Evolutionary conservation across 2,888 invertebrate species (phyloP), one percentile per base, ranked within the genome.

Genomic region (Epinotia nisella): DNA sequence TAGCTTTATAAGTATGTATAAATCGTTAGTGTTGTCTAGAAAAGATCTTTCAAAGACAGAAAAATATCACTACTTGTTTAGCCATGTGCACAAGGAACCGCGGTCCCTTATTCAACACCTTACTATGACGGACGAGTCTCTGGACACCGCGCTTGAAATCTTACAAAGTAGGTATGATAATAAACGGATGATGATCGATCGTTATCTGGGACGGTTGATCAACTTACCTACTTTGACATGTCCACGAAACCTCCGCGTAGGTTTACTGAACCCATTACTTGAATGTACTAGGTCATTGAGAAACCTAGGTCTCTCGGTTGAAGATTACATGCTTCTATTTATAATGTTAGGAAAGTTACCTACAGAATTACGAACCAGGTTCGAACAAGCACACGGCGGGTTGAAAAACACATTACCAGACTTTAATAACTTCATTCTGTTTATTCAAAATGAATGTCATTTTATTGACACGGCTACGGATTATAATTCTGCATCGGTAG

Each of bases 361-460:
- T n/a, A 35, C 29, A 7, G 64, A 51, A 2, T 17, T 64, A 11
- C 53, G 35, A 64, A 64, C 53, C 3, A 24, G 64, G 13, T 64
- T 64, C 35, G 64, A 64, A 64, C 35, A 64, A 64, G 17, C 11
- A 17, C 53, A 64, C 19, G 64, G 64, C n/a, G 24, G 24, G 24
- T 21, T 62, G 15, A 62, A 19, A 5, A 62, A 51, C 15, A n/a
- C 15, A 0, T 24, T 62, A n/a, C 62, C 62, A 19, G 49, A 45
- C n/a, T 62, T 62, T 15, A 13, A 21, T 13, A 21, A 49, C 7
- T 24, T 49, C 29, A n/a, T 62, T 7, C n/a, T n/a, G n/a, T n/a
- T n/a, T n/a, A n/a, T n/a, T n/a, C n/a, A n/a, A n/a, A n/a, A n/a
- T n/a, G n/a, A 62, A n/a, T 62, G 62, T 24, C 62, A 49, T 62